Evolutionary conservation across 2,797 vertebrate species (phyloP).

Genomic region (Bradypodion ventrale): DNA sequence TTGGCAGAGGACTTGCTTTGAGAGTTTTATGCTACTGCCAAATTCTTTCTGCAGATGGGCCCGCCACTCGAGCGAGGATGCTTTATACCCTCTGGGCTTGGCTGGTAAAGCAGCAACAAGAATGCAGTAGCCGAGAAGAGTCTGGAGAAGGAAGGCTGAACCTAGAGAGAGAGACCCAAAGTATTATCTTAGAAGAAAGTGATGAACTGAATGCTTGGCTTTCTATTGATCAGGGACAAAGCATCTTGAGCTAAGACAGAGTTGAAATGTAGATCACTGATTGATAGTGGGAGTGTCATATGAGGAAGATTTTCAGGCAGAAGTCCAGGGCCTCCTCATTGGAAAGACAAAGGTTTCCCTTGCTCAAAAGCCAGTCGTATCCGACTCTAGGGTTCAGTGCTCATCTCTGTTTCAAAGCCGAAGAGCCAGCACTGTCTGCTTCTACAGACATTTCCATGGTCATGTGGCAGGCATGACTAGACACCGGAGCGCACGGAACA

Average conservation of each 20-base stretch:
- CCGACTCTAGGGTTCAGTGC: too few species aligned
- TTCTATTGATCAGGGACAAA: background rate
- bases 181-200: background rate
- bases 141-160: slow-evolving; percentile 11
- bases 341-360: background rate
- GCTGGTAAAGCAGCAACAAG: background rate
- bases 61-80: background rate
- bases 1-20: background rate
- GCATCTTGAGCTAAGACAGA: background rate
- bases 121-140: background rate
- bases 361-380: too few species aligned
- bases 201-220: background rate
- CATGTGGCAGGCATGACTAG: too few species aligned
- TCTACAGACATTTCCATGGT: too few species aligned
- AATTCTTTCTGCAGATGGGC: slow-evolving; percentile 27
- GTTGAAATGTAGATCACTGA: too few species aligned
- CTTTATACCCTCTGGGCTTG: background rate
- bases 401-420: too few species aligned
- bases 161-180: slow-evolving; percentile 10
- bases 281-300: background rate
- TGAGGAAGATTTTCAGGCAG: background rate
- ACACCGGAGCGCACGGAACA: too few species aligned
- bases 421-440: too few species aligned
- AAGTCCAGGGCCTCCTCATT: background rate
- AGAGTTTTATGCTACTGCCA: background rate